Percentiles rank a stretch among this genome's conserved stretches.
Evolutionary conservation across 2,113 vertebrate species (phyloP).

Genomic region (Lota lota): DNA sequence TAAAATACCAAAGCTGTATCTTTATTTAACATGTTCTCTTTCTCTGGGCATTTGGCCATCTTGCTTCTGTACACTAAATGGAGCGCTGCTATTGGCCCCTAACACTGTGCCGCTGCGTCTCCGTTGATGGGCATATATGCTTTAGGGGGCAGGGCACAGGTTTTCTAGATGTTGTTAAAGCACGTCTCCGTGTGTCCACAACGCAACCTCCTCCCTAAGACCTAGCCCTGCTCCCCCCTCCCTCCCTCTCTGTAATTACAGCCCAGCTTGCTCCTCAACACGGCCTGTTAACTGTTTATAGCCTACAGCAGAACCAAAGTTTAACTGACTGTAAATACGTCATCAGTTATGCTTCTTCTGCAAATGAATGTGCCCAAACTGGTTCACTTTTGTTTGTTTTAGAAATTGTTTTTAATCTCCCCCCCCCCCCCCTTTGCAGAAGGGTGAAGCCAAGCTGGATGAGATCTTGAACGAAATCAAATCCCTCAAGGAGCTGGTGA

Average conservation of each 20-base stretch:
- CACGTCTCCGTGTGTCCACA: slow-evolving; percentile 33
- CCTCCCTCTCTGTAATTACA: slow-evolving; percentile 59
- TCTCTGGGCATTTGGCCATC: background rate
- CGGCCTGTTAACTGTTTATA: no score
- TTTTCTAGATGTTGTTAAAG: slow-evolving; percentile 32
- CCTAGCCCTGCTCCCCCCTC: slow-evolving; percentile 39
- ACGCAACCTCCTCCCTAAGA: slow-evolving; percentile 34
- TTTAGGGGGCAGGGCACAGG: no score
- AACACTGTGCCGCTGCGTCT: background rate
- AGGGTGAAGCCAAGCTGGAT: slow-evolving; percentile 90
- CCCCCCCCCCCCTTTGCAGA: slow-evolving; percentile 66
- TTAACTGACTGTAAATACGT: no score
- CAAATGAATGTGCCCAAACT: no score
- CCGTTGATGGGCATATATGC: no score
- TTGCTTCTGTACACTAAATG: background rate
- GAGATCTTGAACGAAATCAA: slow-evolving; percentile 94
- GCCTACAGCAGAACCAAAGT: no score
- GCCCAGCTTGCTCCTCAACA: background rate
- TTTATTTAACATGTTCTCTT: no score
- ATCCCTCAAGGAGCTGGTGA: slow-evolving; percentile 91
- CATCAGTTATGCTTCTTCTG: no score
- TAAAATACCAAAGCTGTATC: background rate
- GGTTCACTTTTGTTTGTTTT: no score
- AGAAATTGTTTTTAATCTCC: background rate
- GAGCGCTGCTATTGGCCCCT: background rate